These are phyloP conservation scores for Malurus melanocephalus DNA, from an alignment of 2,113 vertebrate genomes.

Conservation along the genomic window DNA sequence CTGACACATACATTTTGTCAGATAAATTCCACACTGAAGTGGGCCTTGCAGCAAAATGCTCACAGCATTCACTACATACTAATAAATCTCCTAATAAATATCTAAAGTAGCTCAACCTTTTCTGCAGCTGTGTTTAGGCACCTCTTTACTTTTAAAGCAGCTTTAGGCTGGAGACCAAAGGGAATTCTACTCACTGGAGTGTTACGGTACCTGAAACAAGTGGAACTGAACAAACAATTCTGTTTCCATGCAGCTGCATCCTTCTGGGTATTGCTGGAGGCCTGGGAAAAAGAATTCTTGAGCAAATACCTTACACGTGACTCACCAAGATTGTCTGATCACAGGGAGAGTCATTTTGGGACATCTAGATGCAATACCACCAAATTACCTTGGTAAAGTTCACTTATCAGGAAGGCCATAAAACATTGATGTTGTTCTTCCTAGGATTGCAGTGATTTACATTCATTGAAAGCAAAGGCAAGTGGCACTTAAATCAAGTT, in stretches of 20 bases:
- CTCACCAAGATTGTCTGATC: neutral
- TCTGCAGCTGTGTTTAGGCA: neutral
- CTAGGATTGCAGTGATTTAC: neutral
- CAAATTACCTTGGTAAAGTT: neutral
- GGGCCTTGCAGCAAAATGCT: neutral
- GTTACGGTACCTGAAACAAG: conserved; percentile 37
- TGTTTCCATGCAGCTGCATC: conserved; percentile 42
- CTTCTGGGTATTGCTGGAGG: conserved; percentile 31
- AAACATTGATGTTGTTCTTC: neutral
- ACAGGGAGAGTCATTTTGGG: neutral
- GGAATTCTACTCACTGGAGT: conserved; percentile 14
- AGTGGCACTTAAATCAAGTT: neutral
- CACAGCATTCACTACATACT: neutral
- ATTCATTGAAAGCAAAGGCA: neutral
- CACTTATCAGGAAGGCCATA: neutral
- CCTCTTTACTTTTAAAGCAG: neutral
- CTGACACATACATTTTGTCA: neutral
- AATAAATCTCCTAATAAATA: neutral
- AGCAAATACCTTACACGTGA: neutral
- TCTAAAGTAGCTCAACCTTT: neutral
- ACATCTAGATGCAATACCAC: neutral
- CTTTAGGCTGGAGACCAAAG: neutral
- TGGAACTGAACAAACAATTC: conserved; percentile 33
- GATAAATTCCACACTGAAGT: neutral
- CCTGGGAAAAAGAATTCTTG: neutral